These are phyloP conservation scores for Odontophorus gujanensis DNA, from an alignment of 2,113 vertebrate species.

Conservation along the genomic window DNA sequence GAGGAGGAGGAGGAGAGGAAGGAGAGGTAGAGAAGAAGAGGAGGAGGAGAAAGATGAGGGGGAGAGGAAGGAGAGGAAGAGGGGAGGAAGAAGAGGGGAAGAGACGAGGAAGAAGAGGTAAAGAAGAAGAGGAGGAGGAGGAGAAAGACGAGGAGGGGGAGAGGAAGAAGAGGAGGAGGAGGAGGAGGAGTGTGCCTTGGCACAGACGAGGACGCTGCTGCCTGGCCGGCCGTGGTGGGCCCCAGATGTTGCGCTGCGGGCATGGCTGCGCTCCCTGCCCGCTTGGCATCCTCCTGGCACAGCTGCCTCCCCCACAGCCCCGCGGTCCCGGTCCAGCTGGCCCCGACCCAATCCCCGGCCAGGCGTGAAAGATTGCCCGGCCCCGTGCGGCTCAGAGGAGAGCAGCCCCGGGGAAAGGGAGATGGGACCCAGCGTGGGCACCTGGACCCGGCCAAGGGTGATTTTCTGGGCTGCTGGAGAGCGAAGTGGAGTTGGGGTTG, in stretches of 20 bases:
- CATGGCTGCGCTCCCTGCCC: constrained; percentile 1
- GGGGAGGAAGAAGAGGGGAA: too few species aligned
- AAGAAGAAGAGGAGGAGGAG: neutral
- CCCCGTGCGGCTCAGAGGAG: rapidly evolving
- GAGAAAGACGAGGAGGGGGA: too few species aligned
- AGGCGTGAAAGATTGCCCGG: neutral
- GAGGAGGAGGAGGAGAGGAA: too few species aligned
- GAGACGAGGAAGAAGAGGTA: too few species aligned
- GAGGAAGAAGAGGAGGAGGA: neutral
- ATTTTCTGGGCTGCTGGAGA: neutral
- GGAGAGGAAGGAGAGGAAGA: too few species aligned
- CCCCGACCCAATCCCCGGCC: neutral
- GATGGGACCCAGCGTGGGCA: rapidly evolving
- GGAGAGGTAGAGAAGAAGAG: too few species aligned
- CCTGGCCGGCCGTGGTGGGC: neutral
- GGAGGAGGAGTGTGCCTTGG: neutral
- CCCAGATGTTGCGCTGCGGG: constrained; percentile 66
- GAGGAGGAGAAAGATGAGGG: too few species aligned
- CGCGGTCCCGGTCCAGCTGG: constrained; percentile 5
- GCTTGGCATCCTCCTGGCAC: constrained; percentile 34
- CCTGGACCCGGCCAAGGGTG: neutral
- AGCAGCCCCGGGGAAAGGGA: neutral
- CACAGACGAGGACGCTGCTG: neutral
- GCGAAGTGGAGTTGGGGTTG: neutral
- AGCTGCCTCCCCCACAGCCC: constrained; percentile 38